Evolutionary conservation across 2,888 invertebrate genomes (phyloP).

Genomic region (Patella ulyssiponensis): DNA sequence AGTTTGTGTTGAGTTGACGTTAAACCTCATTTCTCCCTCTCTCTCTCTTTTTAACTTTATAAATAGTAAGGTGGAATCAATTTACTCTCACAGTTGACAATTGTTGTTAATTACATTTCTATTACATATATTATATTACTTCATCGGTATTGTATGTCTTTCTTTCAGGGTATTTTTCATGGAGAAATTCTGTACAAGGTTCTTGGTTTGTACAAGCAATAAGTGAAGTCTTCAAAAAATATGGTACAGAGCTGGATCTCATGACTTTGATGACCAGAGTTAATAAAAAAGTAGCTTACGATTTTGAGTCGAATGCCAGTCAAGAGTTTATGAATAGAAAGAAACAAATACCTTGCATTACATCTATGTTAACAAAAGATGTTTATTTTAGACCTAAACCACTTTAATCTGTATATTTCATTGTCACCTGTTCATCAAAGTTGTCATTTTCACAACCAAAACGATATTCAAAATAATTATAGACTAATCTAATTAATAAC

Average conservation of each 20-base stretch:
- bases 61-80: too few species aligned
- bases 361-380: conserved; percentile 69
- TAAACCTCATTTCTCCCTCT: too few species aligned
- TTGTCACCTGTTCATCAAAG: too few species aligned
- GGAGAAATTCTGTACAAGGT: conserved; percentile 69
- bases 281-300: conserved; percentile 67
- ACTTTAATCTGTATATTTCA: conserved; percentile 60
- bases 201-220: conserved; percentile 72
- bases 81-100: too few species aligned
- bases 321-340: conserved; percentile 57
- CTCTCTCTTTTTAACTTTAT: too few species aligned
- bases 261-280: conserved; percentile 67
- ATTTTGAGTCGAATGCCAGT: conserved; percentile 66
- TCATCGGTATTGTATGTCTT: background rate
- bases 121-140: too few species aligned
- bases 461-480: too few species aligned
- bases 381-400: conserved; percentile 56
- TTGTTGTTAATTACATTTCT: too few species aligned
- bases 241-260: conserved; percentile 56
- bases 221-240: conserved; percentile 54
- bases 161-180: conserved; percentile 66
- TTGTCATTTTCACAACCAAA: too few species aligned
- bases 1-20: too few species aligned
- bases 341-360: conserved; percentile 68
- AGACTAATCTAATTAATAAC: too few species aligned